These are phyloP conservation scores for Triplophysa siluroides DNA, from an alignment of 2,113 vertebrate species.

Conservation along the genomic window DNA sequence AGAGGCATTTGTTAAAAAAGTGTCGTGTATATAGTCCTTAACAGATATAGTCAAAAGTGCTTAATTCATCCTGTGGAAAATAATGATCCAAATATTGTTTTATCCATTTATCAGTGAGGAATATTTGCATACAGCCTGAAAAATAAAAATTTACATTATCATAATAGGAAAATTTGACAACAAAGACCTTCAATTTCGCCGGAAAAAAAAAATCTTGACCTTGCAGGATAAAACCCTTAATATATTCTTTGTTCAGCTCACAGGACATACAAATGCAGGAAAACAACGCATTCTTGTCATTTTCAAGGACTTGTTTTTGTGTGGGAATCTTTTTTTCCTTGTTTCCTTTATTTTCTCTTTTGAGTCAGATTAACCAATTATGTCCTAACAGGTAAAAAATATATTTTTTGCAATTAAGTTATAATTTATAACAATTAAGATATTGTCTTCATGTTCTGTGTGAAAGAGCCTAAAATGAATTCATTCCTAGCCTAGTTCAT, in stretches of 20 bases:
- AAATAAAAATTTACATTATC: neutral
- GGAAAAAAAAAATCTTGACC: neutral
- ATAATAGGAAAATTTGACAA: neutral
- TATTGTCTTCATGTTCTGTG: too few species aligned
- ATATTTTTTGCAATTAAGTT: neutral
- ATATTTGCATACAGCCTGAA: neutral
- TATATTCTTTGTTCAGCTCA: neutral
- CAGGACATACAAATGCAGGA: neutral
- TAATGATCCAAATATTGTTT: too few species aligned
- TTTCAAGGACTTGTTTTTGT: neutral
- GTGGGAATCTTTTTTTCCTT: neutral
- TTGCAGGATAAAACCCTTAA: neutral
- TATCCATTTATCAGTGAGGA: too few species aligned
- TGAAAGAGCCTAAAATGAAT: too few species aligned
- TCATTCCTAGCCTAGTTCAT: too few species aligned
- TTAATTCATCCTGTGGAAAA: too few species aligned
- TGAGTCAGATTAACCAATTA: neutral
- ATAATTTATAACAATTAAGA: too few species aligned
- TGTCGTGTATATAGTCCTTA: too few species aligned
- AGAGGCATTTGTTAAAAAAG: too few species aligned
- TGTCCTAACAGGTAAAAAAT: neutral
- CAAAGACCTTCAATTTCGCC: neutral
- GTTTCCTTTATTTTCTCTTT: neutral
- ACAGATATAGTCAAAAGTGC: neutral
- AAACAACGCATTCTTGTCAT: neutral